A percentile compares a stretch with the other conserved stretches of the same genome.
phyloP scores from a whole-genome alignment of 2,888 invertebrate genomes.

The Drosophila bunnanda region DNA sequence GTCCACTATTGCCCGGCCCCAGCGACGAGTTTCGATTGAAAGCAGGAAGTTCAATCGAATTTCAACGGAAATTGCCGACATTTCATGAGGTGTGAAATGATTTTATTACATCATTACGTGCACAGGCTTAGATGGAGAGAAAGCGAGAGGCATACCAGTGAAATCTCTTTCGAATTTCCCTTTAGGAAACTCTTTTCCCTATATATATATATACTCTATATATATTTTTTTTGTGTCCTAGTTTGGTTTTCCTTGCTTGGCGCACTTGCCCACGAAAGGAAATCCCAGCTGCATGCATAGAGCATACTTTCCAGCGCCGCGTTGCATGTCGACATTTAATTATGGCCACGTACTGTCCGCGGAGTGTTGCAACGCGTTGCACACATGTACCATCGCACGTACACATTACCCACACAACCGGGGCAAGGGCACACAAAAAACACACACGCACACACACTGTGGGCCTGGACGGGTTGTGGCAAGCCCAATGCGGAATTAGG shows the following conservation, averaged over 20 bases:
- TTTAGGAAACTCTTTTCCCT: conserved; percentile 11
- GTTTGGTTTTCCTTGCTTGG: conserved; percentile 19
- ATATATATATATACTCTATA: background rate
- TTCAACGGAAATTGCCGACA: conserved; percentile 82
- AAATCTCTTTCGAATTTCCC: conserved; percentile 22
- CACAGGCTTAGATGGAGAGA: conserved; percentile 44
- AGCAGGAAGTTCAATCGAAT: conserved; percentile 77
- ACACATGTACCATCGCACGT: conserved; percentile 10
- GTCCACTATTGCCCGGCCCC: conserved; percentile 52
- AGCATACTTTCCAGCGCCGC: conserved; percentile 54
- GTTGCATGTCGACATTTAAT: conserved; percentile 81
- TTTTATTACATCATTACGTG: conserved; percentile 83
- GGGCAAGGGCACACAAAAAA: conserved; percentile 28
- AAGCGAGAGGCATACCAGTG: conserved; percentile 36
- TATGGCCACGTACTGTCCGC: conserved; percentile 71
- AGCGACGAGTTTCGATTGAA: conserved; percentile 42
- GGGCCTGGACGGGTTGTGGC: background rate
- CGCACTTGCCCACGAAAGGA: conserved; percentile 20
- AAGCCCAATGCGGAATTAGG: conserved; percentile 2
- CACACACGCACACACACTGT: background rate
- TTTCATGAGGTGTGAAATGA: conserved; percentile 84
- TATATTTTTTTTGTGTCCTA: conserved; percentile 11
- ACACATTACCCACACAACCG: conserved; percentile 13
- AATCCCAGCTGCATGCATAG: conserved; percentile 40
- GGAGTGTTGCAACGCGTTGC: conserved; percentile 34